These are phyloP conservation scores for Zenarchopterus dispar DNA, from an alignment of 2,797 vertebrate genomes.

Conservation along the genomic window DNA sequence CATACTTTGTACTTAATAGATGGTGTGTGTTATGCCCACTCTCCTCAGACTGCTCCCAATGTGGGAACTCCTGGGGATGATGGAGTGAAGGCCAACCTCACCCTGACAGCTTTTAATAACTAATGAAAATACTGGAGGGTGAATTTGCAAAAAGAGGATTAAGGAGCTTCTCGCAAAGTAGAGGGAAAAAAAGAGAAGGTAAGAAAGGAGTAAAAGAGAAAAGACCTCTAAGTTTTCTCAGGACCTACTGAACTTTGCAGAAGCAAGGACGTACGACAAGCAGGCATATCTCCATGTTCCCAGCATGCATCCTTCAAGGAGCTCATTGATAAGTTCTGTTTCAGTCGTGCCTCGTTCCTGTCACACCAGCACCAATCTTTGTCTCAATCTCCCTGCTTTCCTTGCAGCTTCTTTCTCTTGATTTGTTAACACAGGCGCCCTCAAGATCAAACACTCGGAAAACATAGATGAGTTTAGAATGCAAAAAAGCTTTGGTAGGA, in stretches of 20 bases:
- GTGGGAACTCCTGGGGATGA: slow-evolving; percentile 72
- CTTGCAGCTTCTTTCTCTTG: slow-evolving; percentile 36
- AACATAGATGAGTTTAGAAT: slow-evolving; percentile 62
- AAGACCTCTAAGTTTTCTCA: slow-evolving; percentile 1
- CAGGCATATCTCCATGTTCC: slow-evolving; percentile 47
- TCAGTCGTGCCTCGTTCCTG: slow-evolving; percentile 37
- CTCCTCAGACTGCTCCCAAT: slow-evolving; percentile 66
- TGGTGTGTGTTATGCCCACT: slow-evolving; percentile 57
- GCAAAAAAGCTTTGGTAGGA: slow-evolving; percentile 22
- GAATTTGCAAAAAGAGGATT: slow-evolving; percentile 70
- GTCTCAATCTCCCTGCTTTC: slow-evolving; percentile 39
- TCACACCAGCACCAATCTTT: slow-evolving; percentile 51
- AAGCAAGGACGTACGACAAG: slow-evolving; percentile 22
- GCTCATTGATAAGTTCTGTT: slow-evolving; percentile 74
- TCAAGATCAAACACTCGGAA: slow-evolving; percentile 51
- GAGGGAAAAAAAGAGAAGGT: slow-evolving; percentile 1
- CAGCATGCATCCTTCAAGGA: slow-evolving; percentile 56
- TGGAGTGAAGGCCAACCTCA: slow-evolving; percentile 69
- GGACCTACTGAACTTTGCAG: slow-evolving; percentile 9
- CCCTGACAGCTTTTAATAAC: slow-evolving; percentile 78
- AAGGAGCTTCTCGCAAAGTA: slow-evolving; percentile 30
- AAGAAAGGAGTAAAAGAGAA: slow-evolving; percentile 6
- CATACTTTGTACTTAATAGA: slow-evolving; percentile 76
- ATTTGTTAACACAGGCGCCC: slow-evolving; percentile 41
- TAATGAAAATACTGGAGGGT: slow-evolving; percentile 71